Percentiles rank a stretch among this genome's conserved stretches.
Evolutionary conservation across 2,888 invertebrate genomes (phyloP).

Genomic region (Apodemia duryi): DNA sequence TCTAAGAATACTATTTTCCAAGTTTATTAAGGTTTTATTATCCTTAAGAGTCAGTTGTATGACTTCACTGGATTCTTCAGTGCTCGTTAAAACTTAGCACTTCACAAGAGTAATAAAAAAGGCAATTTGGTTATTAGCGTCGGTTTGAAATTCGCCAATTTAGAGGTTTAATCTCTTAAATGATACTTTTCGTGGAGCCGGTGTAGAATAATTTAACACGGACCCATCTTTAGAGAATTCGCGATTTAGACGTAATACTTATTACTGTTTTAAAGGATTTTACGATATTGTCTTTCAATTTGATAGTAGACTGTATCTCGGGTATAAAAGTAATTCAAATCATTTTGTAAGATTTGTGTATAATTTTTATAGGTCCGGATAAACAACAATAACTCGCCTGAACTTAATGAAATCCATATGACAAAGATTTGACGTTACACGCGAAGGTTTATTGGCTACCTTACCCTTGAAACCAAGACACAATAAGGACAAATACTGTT

Average conservation of each 20-base stretch:
- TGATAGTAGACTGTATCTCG: background rate
- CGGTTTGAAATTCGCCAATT: slow-evolving; percentile 10
- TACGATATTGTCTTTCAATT: background rate
- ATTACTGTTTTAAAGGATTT: background rate
- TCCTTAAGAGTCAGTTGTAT: background rate
- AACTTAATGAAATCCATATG: too few species aligned
- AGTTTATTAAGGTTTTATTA: background rate
- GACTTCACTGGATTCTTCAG: slow-evolving; percentile 1
- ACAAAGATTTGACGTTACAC: too few species aligned
- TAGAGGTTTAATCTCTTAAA: slow-evolving; percentile 8
- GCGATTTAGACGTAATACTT: slow-evolving; percentile 12
- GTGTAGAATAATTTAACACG: slow-evolving; percentile 28
- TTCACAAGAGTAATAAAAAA: slow-evolving; percentile 12
- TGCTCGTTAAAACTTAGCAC: slow-evolving; percentile 15
- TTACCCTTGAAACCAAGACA: too few species aligned
- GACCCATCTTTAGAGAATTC: slow-evolving; percentile 26
- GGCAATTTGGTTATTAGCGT: slow-evolving; percentile 14
- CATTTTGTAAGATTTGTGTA: too few species aligned
- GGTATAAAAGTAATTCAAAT: too few species aligned
- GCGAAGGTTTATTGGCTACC: too few species aligned
- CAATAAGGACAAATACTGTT: too few species aligned
- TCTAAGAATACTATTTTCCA: background rate
- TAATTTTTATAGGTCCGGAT: too few species aligned
- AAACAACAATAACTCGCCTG: too few species aligned
- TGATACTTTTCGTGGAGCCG: slow-evolving; percentile 19